Evolutionary conservation across 2,113 vertebrate species (phyloP).

Genomic region (Eulemur rufifrons): DNA sequence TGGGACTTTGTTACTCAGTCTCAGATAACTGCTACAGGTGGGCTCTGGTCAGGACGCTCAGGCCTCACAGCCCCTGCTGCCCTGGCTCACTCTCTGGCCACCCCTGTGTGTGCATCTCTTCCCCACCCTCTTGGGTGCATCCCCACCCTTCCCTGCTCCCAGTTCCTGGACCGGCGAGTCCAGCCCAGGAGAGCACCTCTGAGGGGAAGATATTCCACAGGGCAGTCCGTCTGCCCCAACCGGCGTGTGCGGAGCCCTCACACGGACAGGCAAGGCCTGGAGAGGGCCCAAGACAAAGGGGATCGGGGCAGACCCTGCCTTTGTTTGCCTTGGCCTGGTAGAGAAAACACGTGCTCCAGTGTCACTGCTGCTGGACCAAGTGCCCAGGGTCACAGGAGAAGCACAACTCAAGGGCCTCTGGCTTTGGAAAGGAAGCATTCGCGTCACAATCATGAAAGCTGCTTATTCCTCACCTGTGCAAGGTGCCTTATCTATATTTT

Average conservation of each 20-base stretch:
- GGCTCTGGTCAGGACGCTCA: background rate
- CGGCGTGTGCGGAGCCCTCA: too few relatives aligned
- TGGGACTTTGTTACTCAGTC: background rate
- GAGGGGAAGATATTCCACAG: background rate
- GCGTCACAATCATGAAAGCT: background rate
- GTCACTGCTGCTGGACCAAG: too few relatives aligned
- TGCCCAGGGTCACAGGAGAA: background rate
- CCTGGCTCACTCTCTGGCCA: too few relatives aligned
- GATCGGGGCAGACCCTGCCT: background rate
- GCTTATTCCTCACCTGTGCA: background rate
- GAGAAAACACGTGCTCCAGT: background rate
- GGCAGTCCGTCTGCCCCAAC: background rate
- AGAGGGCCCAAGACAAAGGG: background rate
- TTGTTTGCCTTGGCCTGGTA: background rate
- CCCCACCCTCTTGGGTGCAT: background rate
- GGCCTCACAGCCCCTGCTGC: background rate
- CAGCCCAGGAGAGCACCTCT: too few relatives aligned
- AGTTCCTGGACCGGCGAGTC: background rate
- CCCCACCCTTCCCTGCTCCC: background rate
- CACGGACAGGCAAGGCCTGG: background rate
- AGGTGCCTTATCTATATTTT: background rate
- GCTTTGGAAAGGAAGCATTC: background rate
- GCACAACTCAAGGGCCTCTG: background rate
- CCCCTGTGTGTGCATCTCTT: background rate
- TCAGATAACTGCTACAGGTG: too few relatives aligned